Base-by-base conservation (phyloP, 2,113 vertebrate species). In the Odontophorus gujanensis region DNA sequence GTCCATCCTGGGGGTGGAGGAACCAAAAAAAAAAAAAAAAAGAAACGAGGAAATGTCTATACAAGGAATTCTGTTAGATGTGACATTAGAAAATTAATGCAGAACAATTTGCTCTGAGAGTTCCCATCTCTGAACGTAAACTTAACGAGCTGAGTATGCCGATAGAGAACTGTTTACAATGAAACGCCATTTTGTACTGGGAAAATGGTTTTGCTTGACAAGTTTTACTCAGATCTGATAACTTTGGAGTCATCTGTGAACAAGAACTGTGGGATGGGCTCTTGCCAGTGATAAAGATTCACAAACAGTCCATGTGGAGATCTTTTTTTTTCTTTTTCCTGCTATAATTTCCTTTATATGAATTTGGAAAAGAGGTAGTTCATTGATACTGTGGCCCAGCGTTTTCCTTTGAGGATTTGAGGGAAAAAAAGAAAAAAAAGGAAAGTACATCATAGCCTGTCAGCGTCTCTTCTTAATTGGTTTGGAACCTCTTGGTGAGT, bases 401-500 rank as follows among this genome's bases (percentile, higher is more conserved):
- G 82, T 53, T 89, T 94, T 93, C 47, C 75, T 93, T 74, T 77
- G 32, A 80, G 62, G 51, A 53, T 53, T 53, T 53, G 26, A 53
- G 51, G 9, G 26, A 26, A 13, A 50, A n/a, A 47, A 2, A 57
- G 66, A 8, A 72, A 28, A 1, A 9, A 62, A 78, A 82, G n/a
- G 30, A 62, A 92, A 92, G 78, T 69, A 72, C 59, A 74, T 40
- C 1, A 4, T 38, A 93, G 79, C 43, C 59, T 83, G 51, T 78
- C 59, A 93, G 91, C 1, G 3, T 77, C 87, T 85, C 78, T 68
- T 72, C 50, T 85, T 92, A 85, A 87, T 95, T 87, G 89, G 36
- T 93, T 82, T 95, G 72, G 68, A 93, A 92, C 21, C 38, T 87
- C 67, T n/a, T 57, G 81, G 47, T 95, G 93, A 90, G 87, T 88